A percentile compares a stretch with the other conserved stretches of the same genome.
These are phyloP conservation scores for Catajapyx aquilonaris DNA, from an alignment of 1,140 invertebrate genomes.

Conservation along the genomic window DNA sequence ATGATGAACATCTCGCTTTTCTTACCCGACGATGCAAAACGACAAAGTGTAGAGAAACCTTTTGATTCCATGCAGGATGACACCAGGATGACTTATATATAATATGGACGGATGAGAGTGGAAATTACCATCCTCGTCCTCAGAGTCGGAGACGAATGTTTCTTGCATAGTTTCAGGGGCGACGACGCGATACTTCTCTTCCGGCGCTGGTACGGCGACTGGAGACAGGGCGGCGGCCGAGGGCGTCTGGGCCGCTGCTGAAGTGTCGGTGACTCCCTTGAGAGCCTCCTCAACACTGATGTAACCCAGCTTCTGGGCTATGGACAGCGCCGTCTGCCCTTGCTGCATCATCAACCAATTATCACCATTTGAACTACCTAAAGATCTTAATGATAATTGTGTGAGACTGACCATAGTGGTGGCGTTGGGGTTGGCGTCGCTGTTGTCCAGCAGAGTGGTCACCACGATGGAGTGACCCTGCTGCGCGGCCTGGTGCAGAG, in stretches of 20 bases:
- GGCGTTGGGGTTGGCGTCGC: constrained; percentile 38
- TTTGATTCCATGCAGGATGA: too few relatives aligned
- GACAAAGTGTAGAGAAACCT: too few relatives aligned
- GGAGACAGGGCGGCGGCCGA: too few relatives aligned
- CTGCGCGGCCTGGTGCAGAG: constrained; percentile 81
- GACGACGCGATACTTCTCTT: constrained; percentile 42
- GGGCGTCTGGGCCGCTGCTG: constrained; percentile 25
- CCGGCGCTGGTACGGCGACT: too few relatives aligned
- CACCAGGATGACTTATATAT: too few relatives aligned
- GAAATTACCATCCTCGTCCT: constrained; percentile 41
- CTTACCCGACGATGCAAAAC: too few relatives aligned
- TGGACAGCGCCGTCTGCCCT: constrained; percentile 43
- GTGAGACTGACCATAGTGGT: constrained; percentile 35
- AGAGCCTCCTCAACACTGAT: constrained; percentile 46
- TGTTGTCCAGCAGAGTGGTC: constrained; percentile 37
- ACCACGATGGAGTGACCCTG: constrained; percentile 44
- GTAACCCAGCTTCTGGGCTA: constrained; percentile 41
- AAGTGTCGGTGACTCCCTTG: constrained; percentile 38
- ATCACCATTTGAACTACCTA: constrained; percentile 2
- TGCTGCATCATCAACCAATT: constrained; percentile 21
- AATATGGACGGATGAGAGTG: too few relatives aligned
- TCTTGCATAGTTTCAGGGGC: constrained; percentile 47
- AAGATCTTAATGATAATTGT: constrained; percentile 5
- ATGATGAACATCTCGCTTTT: too few relatives aligned
- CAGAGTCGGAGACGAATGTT: constrained; percentile 41